Conservation (phyloP, 1,140 invertebrate genomes). For the Eubasilissa regina region DNA sequence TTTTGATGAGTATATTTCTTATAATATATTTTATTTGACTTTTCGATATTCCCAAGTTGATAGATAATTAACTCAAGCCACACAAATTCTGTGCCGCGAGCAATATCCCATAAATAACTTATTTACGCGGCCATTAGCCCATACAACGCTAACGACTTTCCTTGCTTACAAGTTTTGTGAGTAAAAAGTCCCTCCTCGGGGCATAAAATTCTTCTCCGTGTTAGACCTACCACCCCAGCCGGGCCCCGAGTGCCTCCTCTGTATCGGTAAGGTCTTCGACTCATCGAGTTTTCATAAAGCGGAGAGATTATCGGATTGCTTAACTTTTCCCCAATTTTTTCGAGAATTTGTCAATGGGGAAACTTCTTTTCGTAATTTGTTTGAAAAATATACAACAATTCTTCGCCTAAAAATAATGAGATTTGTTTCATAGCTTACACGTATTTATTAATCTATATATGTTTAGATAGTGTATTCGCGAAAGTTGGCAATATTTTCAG, state of each 20-base stretch:
- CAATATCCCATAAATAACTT: conserved; percentile 31
- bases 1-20: too few species aligned
- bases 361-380: too few species aligned
- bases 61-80: neutral
- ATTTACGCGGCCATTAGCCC: conserved; percentile 27
- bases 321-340: neutral
- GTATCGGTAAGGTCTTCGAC: neutral
- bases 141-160: conserved; percentile 30
- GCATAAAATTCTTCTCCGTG: neutral
- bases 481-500: neutral
- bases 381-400: too few species aligned
- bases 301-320: conserved; percentile 11
- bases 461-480: neutral
- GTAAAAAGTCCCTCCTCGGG: conserved; percentile 10
- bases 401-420: too few species aligned
- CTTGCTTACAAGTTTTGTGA: conserved; percentile 10
- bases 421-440: too few species aligned
- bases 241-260: neutral
- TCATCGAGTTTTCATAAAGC: neutral
- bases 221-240: neutral
- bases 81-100: neutral
- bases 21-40: too few species aligned
- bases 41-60: neutral
- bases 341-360: neutral
- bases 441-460: too few species aligned